A percentile compares a stretch with the other conserved stretches of the same genome.
Conservation (phyloP, 2,113 vertebrate species). For the Dascyllus trimaculatus region DNA sequence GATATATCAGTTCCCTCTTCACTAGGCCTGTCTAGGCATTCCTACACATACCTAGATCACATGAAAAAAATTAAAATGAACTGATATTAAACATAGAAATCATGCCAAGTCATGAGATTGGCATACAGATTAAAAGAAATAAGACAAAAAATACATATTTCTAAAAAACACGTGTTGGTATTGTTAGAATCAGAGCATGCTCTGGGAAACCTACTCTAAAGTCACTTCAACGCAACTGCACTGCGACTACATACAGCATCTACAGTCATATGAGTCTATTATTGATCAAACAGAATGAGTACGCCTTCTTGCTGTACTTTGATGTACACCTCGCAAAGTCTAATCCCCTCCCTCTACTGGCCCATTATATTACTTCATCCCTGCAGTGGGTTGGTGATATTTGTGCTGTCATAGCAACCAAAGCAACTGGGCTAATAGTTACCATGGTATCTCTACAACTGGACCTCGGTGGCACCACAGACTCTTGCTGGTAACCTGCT, state of each 20-base stretch:
- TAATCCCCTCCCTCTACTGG: constrained; percentile 9
- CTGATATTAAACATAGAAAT: constrained; percentile 14
- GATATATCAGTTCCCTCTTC: constrained; percentile 33
- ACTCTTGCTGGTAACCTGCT: constrained; percentile 42
- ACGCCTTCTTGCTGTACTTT: constrained; percentile 26
- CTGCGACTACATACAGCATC: constrained; percentile 1
- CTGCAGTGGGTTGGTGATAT: constrained; percentile 3
- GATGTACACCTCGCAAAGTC: constrained; percentile 41
- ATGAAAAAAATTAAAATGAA: background rate
- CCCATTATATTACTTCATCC: constrained; percentile 31
- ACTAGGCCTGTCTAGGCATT: constrained; percentile 6
- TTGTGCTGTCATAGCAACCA: constrained; percentile 58
- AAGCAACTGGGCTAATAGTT: constrained; percentile 33
- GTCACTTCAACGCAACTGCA: background rate
- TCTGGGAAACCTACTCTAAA: constrained; percentile 5
- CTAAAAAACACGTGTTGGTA: background rate
- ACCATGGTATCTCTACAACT: constrained; percentile 52
- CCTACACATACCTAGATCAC: background rate
- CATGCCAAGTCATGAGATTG: too few species aligned
- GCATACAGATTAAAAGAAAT: background rate
- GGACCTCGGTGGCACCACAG: constrained; percentile 24
- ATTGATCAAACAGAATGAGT: constrained; percentile 56
- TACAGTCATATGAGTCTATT: constrained; percentile 30
- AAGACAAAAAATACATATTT: background rate
- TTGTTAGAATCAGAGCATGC: background rate